Conservation (phyloP, 2,888 invertebrate species). For the Teleiodes luculella region DNA sequence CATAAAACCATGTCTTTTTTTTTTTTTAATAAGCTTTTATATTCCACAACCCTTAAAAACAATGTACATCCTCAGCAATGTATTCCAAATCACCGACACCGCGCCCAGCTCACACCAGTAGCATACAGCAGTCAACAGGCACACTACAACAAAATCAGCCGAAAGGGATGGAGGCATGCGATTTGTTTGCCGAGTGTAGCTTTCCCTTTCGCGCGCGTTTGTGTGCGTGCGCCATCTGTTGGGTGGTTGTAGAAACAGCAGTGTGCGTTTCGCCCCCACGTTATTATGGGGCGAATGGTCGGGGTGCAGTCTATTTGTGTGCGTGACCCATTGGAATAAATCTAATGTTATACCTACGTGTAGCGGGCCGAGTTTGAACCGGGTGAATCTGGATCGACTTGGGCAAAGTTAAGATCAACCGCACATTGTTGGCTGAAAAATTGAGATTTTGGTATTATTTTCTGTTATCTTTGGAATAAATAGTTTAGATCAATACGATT, state of each 20-base stretch:
- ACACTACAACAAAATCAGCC: conserved; percentile 41
- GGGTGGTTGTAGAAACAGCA: conserved; percentile 46
- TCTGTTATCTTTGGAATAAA: too few species aligned
- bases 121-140: conserved; percentile 60
- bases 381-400: neutral
- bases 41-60: neutral
- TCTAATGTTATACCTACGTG: conserved; percentile 57
- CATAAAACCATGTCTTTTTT: too few species aligned
- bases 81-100: conserved; percentile 45
- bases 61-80: neutral
- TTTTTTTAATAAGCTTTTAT: too few species aligned
- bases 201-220: conserved; percentile 67
- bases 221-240: conserved; percentile 74
- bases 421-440: neutral
- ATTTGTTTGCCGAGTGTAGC: conserved; percentile 77
- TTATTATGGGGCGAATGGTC: conserved; percentile 16
- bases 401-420: neutral
- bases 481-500: too few species aligned
- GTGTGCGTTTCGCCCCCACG: conserved; percentile 64
- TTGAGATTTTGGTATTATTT: neutral
- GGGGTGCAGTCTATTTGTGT: conserved; percentile 38
- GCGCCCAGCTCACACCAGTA: neutral
- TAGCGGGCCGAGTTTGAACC: neutral
- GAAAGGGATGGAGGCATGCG: conserved; percentile 70
- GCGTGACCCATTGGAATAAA: conserved; percentile 78